phyloP scores from a whole-genome alignment of 2,797 vertebrate genomes.

The Enteromius afrohamiltoni region DNA sequence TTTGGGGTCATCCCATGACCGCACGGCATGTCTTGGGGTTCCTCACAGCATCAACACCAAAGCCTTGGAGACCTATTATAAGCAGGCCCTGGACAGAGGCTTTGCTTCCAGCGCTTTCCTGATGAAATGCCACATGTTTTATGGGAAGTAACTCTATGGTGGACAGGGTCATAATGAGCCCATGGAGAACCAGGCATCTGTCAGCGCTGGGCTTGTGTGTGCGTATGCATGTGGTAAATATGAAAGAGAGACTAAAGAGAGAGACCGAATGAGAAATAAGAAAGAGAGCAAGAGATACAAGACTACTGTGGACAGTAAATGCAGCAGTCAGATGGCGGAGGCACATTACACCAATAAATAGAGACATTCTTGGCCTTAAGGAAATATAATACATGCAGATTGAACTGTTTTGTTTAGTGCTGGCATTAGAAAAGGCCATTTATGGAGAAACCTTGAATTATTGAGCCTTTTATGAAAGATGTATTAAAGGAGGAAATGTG shows the following conservation, averaged over 20 bases:
- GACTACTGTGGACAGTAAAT: slow-evolving; percentile 32
- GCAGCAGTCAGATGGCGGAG: background rate
- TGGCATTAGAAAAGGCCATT: slow-evolving; percentile 8
- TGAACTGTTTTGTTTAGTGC: slow-evolving; percentile 2
- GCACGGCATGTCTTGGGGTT: slow-evolving; percentile 12
- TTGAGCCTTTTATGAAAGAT: background rate
- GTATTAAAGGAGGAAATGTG: background rate
- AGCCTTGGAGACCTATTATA: slow-evolving; percentile 50
- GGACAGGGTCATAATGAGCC: slow-evolving; percentile 54
- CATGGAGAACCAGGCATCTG: slow-evolving; percentile 39
- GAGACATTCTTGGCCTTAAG: background rate
- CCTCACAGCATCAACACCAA: slow-evolving; percentile 46
- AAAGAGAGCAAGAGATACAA: background rate
- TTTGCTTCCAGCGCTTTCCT: slow-evolving; percentile 48
- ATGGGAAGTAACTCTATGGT: slow-evolving; percentile 54
- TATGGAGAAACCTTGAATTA: background rate
- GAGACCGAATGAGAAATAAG: background rate
- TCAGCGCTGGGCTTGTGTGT: slow-evolving; percentile 31
- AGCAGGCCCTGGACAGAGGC: slow-evolving; percentile 29
- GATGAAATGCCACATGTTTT: slow-evolving; percentile 57
- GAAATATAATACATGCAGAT: slow-evolving; percentile 20
- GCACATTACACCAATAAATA: background rate
- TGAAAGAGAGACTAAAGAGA: slow-evolving; percentile 23
- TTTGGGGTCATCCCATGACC: slow-evolving; percentile 31
- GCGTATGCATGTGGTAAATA: slow-evolving; percentile 38